A percentile compares a stretch with the other conserved stretches of the same genome.
These are phyloP conservation scores for Lutraria rhynchaena DNA, from an alignment of 1,140 invertebrate species.

Conservation along the genomic window DNA sequence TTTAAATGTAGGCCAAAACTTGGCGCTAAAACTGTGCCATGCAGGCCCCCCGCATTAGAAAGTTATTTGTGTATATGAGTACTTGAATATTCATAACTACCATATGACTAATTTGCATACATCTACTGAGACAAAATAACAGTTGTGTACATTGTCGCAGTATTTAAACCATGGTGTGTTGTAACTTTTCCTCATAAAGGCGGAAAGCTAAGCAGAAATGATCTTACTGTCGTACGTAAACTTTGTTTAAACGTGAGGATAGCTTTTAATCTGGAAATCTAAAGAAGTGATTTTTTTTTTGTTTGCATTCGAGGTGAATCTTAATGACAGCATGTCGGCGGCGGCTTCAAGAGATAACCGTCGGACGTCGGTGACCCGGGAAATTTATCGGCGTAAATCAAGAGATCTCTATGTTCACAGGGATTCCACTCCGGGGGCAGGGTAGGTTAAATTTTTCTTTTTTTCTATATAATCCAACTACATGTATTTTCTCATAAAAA, in stretches of 20 bases:
- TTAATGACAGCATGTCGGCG: constrained; percentile 33
- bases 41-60: no score
- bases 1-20: no score
- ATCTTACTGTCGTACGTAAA: neutral
- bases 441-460: neutral
- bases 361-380: constrained; percentile 49
- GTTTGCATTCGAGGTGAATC: no score
- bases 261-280: neutral
- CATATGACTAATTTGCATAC: no score
- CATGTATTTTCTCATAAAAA: neutral
- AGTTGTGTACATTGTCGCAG: no score
- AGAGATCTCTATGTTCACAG: constrained; percentile 13
- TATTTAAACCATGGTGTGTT: neutral
- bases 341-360: constrained; percentile 32
- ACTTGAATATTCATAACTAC: no score
- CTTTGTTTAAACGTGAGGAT: neutral
- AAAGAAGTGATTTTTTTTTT: neutral
- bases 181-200: neutral
- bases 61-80: no score
- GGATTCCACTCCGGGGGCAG: neutral
- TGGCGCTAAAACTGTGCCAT: no score
- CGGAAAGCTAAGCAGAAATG: neutral
- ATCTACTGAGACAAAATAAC: no score
- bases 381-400: constrained; percentile 44
- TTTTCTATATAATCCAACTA: neutral